Conservation (phyloP, 2,797 vertebrate species). For the Lagorchestes hirsutus region DNA sequence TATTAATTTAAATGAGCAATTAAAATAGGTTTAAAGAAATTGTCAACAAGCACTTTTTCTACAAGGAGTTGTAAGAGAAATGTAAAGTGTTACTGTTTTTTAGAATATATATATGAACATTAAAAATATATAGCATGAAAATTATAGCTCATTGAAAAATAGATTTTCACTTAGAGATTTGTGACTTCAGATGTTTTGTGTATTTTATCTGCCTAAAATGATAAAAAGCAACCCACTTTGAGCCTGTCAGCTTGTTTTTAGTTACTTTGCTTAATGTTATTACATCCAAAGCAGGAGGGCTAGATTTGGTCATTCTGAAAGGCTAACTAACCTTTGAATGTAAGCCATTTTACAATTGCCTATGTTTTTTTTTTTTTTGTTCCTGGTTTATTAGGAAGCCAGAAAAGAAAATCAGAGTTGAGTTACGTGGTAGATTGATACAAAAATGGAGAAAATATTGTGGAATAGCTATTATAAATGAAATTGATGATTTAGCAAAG, state of each 20-base stretch:
- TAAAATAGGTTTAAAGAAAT: slow-evolving; percentile 30
- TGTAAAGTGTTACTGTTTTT: slow-evolving; percentile 5
- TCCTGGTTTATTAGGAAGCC: background rate
- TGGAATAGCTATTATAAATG: background rate
- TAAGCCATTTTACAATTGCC: background rate
- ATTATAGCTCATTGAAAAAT: slow-evolving; percentile 43
- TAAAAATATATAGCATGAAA: slow-evolving; percentile 17
- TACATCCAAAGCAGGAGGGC: background rate
- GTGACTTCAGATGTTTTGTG: slow-evolving; percentile 22
- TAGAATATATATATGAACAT: slow-evolving; percentile 44
- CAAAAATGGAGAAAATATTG: background rate
- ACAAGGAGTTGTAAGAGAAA: slow-evolving; percentile 28
- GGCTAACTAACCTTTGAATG: background rate
- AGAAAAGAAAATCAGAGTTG: background rate
- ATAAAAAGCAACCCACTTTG: slow-evolving; percentile 1
- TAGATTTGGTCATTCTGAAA: background rate
- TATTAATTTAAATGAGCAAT: slow-evolving; percentile 26
- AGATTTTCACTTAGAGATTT: background rate
- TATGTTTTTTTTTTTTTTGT: background rate
- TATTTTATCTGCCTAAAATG: slow-evolving; percentile 30
- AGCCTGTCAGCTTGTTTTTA: background rate
- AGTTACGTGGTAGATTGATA: background rate
- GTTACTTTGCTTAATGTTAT: background rate
- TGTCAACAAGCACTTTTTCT: background rate
- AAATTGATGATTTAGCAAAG: background rate